Conservation (phyloP, 2,888 invertebrate species). For the Mythimna pallens region DNA sequence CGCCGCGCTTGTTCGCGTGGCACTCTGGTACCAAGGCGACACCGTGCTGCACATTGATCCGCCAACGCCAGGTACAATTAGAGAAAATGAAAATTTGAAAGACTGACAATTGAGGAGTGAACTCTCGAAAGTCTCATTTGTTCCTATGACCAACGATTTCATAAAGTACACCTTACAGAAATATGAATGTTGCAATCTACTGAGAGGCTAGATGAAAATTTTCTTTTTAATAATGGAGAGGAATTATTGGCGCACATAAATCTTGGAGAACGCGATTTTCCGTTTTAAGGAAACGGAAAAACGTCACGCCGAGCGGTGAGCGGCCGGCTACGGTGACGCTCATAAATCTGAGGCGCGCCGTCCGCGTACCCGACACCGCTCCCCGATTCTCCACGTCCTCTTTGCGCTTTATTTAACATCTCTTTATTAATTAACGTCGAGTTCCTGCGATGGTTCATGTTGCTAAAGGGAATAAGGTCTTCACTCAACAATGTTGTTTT, state of each 20-base stretch:
- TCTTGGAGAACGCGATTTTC: slow-evolving; percentile 30
- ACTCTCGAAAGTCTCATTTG: background rate
- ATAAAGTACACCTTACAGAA: background rate
- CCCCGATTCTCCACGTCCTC: background rate
- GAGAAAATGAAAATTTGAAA: no score
- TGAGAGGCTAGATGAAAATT: background rate
- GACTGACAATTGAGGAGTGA: background rate
- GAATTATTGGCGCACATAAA: slow-evolving; percentile 73
- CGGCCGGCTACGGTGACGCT: slow-evolving; percentile 25
- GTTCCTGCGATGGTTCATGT: slow-evolving; percentile 40
- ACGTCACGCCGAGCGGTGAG: slow-evolving; percentile 32
- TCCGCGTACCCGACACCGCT: background rate
- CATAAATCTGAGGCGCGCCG: slow-evolving; percentile 61
- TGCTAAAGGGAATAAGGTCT: slow-evolving; percentile 24
- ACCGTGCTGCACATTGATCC: slow-evolving; percentile 78
- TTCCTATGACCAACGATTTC: background rate
- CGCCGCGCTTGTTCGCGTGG: slow-evolving; percentile 64
- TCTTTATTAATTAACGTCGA: slow-evolving; percentile 63
- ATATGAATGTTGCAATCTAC: background rate
- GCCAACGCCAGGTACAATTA: slow-evolving; percentile 88
- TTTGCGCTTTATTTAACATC: slow-evolving; percentile 32
- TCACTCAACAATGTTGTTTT: slow-evolving; percentile 17
- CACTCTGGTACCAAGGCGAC: slow-evolving; percentile 79
- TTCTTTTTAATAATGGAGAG: slow-evolving; percentile 45
- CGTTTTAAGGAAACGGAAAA: slow-evolving; percentile 41